Conservation (phyloP, 2,797 vertebrate genomes). For the Gouania willdenowi region DNA sequence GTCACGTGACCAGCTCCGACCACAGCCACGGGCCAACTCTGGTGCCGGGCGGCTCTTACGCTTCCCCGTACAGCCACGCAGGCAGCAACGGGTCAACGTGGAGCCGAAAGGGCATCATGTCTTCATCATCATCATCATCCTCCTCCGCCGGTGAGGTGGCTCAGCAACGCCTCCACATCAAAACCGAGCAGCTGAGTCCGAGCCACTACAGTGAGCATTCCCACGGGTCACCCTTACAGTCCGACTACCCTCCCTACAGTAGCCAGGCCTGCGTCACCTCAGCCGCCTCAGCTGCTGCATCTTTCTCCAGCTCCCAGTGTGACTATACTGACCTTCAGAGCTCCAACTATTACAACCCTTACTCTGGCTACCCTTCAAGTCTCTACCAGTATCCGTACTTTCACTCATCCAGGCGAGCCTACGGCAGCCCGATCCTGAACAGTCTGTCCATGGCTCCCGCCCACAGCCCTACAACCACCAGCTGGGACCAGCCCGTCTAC, state of each 20-base stretch:
- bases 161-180: conserved; percentile 88
- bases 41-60: conserved; percentile 68
- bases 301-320: conserved; percentile 88
- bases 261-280: conserved; percentile 82
- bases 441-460: conserved; percentile 86
- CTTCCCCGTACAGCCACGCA: conserved; percentile 71
- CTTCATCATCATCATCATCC: conserved; percentile 58
- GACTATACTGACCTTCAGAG: conserved; percentile 97
- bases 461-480: conserved; percentile 85
- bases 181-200: conserved; percentile 95
- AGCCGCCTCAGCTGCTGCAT: conserved; percentile 62
- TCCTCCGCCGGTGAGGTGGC: conserved; percentile 67
- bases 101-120: conserved; percentile 82
- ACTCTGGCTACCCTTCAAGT: conserved; percentile 87
- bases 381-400: conserved; percentile 96
- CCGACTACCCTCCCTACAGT: conserved; percentile 84
- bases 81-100: conserved; percentile 68
- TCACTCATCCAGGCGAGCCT: conserved; percentile 89
- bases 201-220: conserved; percentile 88
- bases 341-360: conserved; percentile 90
- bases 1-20: conserved; percentile 76
- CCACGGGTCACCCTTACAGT: conserved; percentile 82
- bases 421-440: conserved; percentile 88
- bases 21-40: conserved; percentile 71
- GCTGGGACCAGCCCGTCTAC: conserved; percentile 97